Evolutionary conservation across 2,113 vertebrate species (phyloP).

Genomic region (Amazona guildingii): DNA sequence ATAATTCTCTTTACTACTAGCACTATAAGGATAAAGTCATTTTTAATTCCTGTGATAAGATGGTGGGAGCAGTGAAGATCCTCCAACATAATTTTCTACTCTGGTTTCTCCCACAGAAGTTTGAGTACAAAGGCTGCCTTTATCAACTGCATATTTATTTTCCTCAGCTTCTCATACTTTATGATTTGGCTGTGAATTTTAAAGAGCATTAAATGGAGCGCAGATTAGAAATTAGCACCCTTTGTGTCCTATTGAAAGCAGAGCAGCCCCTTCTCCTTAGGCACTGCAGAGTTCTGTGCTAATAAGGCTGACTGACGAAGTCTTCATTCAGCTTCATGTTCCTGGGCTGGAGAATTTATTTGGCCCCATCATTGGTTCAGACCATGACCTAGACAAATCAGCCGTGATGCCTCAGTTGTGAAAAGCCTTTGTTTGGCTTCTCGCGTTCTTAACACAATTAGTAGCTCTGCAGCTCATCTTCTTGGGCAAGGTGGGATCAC

Average conservation of each 20-base stretch:
- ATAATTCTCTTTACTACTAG: neutral
- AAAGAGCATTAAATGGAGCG: neutral
- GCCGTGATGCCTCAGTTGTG: slow-evolving; percentile 19
- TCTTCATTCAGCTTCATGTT: slow-evolving; percentile 63
- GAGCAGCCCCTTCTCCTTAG: neutral
- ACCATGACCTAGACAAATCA: slow-evolving; percentile 40
- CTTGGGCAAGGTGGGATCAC: neutral
- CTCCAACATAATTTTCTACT: neutral
- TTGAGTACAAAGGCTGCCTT: slow-evolving; percentile 23
- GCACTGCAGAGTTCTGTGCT: slow-evolving; percentile 20
- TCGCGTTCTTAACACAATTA: neutral
- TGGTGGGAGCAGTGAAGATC: neutral
- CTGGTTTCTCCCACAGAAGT: neutral
- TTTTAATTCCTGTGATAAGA: neutral
- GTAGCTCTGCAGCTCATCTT: neutral
- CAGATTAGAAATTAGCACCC: slow-evolving; percentile 55
- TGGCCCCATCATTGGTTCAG: neutral
- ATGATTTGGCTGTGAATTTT: slow-evolving; percentile 41
- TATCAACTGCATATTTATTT: neutral
- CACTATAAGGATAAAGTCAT: neutral
- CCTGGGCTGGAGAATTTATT: slow-evolving; percentile 33
- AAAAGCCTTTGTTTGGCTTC: slow-evolving; percentile 61
- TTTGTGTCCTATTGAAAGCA: slow-evolving; percentile 45
- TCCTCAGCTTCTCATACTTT: neutral
- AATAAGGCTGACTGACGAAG: slow-evolving; percentile 54